Evolutionary conservation across 1,140 invertebrate genomes (phyloP).

Genomic region (Adelges cooleyi): DNA sequence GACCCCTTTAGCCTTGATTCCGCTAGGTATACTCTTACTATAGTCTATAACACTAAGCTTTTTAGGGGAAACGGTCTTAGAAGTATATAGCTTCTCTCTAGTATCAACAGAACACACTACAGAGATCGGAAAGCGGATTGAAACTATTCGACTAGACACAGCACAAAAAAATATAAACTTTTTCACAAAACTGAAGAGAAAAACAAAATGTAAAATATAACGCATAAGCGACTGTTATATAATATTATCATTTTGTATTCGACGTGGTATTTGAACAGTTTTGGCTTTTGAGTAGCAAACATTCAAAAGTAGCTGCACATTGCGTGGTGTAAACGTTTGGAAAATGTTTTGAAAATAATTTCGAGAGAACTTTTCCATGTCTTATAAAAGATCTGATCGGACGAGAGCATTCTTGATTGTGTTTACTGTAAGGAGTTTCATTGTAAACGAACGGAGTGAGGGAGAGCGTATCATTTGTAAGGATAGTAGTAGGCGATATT

Average conservation of each 20-base stretch:
- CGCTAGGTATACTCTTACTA: neutral
- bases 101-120: no score
- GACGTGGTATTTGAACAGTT: no score
- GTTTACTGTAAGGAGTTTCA: neutral
- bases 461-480: neutral
- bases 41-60: no score
- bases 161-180: no score
- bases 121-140: conserved; percentile 10
- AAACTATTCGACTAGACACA: neutral
- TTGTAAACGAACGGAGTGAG: neutral
- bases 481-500: neutral
- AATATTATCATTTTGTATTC: no score
- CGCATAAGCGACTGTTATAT: no score
- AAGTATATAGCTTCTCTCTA: neutral
- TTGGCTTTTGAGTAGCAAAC: no score
- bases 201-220: no score
- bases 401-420: conserved; percentile 15
- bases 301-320: no score
- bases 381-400: neutral
- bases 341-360: no score
- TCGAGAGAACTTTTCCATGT: neutral
- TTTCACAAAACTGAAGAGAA: no score
- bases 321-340: no score
- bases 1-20: neutral
- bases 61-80: conserved; percentile 24